phyloP scores from a whole-genome alignment of 2,797 vertebrate genomes.

The Smutsia gigantea region DNA sequence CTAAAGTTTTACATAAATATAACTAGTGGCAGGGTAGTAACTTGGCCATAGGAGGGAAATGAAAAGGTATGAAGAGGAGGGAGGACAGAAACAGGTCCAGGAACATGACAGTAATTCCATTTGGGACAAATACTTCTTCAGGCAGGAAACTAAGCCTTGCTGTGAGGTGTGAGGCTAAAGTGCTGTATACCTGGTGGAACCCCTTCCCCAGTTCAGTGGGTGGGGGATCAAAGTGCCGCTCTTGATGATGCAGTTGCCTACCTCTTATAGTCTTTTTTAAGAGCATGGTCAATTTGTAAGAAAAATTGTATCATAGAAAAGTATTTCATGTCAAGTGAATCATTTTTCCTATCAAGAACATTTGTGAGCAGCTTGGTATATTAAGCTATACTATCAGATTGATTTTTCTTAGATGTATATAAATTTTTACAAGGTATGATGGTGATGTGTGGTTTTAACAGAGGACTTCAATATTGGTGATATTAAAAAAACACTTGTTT shows the following conservation, averaged over 20 bases:
- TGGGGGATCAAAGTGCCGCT: background rate
- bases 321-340: background rate
- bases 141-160: background rate
- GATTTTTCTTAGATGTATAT: background rate
- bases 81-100: background rate
- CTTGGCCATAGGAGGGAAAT: background rate
- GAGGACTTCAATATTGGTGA: background rate
- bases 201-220: background rate
- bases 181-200: background rate
- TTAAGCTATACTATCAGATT: background rate
- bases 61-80: background rate
- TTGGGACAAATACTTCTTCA: background rate
- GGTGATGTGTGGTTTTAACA: background rate
- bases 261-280: background rate
- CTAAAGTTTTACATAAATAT: slow-evolving; percentile 1
- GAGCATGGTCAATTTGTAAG: background rate
- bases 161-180: background rate
- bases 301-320: slow-evolving; percentile 1
- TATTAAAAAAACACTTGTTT: background rate
- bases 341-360: background rate
- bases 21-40: background rate
- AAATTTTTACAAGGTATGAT: background rate
- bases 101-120: background rate
- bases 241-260: background rate
- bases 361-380: background rate